Conservation (phyloP, 2,888 invertebrate genomes). For the Iselma pallidipennis region DNA sequence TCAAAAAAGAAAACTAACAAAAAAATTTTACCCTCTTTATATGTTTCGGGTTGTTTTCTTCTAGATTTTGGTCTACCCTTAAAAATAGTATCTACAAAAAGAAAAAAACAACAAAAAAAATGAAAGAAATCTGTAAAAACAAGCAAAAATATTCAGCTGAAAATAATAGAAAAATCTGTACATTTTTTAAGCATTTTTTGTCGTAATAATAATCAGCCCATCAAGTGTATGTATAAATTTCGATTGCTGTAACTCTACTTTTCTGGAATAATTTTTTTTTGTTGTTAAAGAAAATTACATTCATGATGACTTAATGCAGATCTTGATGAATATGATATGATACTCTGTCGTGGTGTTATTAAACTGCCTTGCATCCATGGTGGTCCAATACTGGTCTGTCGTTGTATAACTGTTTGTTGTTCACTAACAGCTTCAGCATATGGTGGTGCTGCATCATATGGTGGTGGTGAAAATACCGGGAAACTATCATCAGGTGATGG, state of each 20-base stretch:
- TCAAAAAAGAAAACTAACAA: conserved; percentile 18
- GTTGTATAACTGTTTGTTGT: conserved; percentile 31
- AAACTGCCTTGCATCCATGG: conserved; percentile 60
- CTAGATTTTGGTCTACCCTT: conserved; percentile 59
- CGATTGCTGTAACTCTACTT: background rate
- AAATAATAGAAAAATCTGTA: background rate
- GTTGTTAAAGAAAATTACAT: conserved; percentile 80
- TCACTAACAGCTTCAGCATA: conserved; percentile 49
- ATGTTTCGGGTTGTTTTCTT: conserved; percentile 57
- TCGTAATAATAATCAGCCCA: background rate
- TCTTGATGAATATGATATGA: conserved; percentile 76
- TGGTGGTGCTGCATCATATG: conserved; percentile 60
- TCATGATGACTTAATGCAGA: conserved; percentile 84
- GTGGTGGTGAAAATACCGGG: conserved; percentile 84
- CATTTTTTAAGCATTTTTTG: background rate
- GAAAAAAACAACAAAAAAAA: conserved; percentile 26
- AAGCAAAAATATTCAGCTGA: conserved; percentile 10
- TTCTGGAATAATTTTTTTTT: too few relatives aligned
- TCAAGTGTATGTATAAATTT: background rate
- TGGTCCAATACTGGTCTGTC: conserved; percentile 58
- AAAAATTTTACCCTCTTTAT: conserved; percentile 60
- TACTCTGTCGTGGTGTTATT: conserved; percentile 70
- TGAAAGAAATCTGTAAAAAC: background rate
- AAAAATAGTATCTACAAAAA: conserved; percentile 60
- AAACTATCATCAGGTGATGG: conserved; percentile 80